Evolutionary conservation across 37 sponge, comb jelly and placozoan genomes (phyloP).

Genomic region (Eunapius fragilis): DNA sequence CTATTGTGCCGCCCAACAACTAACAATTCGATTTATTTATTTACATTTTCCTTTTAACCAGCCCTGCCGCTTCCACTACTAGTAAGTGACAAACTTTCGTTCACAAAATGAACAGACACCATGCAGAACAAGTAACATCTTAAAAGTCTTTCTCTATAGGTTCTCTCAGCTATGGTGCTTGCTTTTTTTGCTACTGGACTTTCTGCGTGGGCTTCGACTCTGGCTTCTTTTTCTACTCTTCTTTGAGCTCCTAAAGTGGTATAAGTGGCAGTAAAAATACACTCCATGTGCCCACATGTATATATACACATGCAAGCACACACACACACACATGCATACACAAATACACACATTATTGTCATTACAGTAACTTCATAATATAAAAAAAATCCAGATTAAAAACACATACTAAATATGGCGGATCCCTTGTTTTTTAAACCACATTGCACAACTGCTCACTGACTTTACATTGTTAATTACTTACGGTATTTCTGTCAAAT

Average conservation of each 20-base stretch:
- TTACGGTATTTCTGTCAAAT: no score
- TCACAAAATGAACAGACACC: neutral
- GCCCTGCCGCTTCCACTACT: neutral
- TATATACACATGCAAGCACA: neutral
- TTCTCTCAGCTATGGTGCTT: conserved; percentile 7
- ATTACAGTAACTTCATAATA: no score
- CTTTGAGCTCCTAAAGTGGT: conserved; percentile 1
- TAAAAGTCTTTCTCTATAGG: neutral
- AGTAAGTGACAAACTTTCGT: neutral
- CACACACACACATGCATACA: neutral
- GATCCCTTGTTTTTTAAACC: no score
- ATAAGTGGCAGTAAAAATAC: neutral
- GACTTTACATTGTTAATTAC: no score
- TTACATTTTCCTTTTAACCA: neutral
- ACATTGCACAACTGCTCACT: no score
- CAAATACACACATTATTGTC: neutral
- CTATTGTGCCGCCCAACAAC: neutral
- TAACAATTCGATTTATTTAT: neutral
- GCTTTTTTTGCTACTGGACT: conserved; percentile 24
- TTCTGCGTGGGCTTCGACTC: conserved; percentile 55
- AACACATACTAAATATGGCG: no score
- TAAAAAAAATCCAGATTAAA: neutral
- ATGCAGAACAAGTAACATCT: neutral
- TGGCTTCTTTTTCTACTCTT: conserved; percentile 45
- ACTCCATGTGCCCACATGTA: neutral